Evolutionary conservation across 2,888 invertebrate species (phyloP), one percentile per base, ranked within the genome.

Genomic region (Zaprionus bogoriensis): DNA sequence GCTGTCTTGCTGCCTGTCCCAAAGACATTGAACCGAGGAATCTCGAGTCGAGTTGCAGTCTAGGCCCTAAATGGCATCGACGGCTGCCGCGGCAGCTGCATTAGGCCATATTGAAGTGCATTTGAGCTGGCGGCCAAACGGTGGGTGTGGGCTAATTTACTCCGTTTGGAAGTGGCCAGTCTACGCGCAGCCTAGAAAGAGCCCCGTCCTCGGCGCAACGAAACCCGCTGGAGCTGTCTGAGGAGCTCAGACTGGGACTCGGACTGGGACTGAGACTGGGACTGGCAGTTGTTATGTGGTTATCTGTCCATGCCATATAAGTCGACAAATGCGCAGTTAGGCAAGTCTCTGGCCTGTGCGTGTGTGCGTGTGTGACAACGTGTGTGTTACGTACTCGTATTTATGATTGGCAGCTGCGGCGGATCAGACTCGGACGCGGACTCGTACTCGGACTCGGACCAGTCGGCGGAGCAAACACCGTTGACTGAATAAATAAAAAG

Each of bases 251-350:
- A 68, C 45, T 58, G 30, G 52, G 12, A 58, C 20, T 63, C 47
- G 38, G 55, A 63, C 59, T 73, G 59, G n/a, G n/a, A 48, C 77
- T 77, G 64, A 72, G 75, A 53, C 17, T 52, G 53, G 53, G 50
- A 59, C 42, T 59, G 36, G 67, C 83, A 83, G 83, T 83, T 86
- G 86, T 80, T 80, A 86, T 79, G 86, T 79, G 86, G 79, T 76
- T 86, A 86, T 86, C 86, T 87, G 84, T 77, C 81, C 48, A 66
- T 60, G 79, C 83, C 86, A 79, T 86, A 82, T 75, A 83, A 73
- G 83, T 71, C 74, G 67, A 83, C 64, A 77, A 77, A 77, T 79
- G 76, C 77, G 76, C 79, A 77, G 77, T 77, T 77, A 77, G 75
- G 68, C 80, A 67, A 77, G 47, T 63, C 52, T 42, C 23, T 44